A percentile compares a stretch with the other conserved stretches of the same genome.
Conservation (phyloP, 1,140 invertebrate genomes). For the Zophobas morio region DNA sequence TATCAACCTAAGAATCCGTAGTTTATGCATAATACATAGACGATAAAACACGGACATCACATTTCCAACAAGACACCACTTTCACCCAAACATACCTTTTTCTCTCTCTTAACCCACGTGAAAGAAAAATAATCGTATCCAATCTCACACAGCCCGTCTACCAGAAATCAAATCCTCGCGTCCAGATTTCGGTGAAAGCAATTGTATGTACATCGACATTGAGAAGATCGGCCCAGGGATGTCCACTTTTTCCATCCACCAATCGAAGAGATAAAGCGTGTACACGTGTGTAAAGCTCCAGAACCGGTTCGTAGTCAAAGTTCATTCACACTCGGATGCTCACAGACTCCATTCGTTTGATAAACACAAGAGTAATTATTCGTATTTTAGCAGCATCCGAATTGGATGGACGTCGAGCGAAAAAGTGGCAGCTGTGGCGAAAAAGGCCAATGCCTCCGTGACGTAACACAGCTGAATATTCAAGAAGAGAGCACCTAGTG, state of each 20-base stretch:
- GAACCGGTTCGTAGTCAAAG: slow-evolving; percentile 58
- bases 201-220: not conserved
- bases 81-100: no score
- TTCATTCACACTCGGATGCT: slow-evolving; percentile 59
- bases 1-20: no score
- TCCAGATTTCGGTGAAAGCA: no score
- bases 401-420: slow-evolving; percentile 12
- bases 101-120: no score
- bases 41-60: no score
- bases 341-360: slow-evolving; percentile 50
- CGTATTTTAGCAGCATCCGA: slow-evolving; percentile 25
- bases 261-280: slow-evolving; percentile 31
- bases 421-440: slow-evolving; percentile 11
- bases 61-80: no score
- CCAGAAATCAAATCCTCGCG: no score
- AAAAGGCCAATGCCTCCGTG: slow-evolving; percentile 54
- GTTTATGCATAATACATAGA: no score
- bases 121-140: no score
- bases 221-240: slow-evolving; percentile 9
- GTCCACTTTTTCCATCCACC: slow-evolving; percentile 15
- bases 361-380: slow-evolving; percentile 57
- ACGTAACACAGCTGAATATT: slow-evolving; percentile 48
- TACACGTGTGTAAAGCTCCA: slow-evolving; percentile 57
- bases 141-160: no score
- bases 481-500: slow-evolving; percentile 28